A percentile compares a stretch with the other conserved stretches of the same genome.
Conservation (phyloP, 1,140 invertebrate species). For the Bilobella aurantiaca region DNA sequence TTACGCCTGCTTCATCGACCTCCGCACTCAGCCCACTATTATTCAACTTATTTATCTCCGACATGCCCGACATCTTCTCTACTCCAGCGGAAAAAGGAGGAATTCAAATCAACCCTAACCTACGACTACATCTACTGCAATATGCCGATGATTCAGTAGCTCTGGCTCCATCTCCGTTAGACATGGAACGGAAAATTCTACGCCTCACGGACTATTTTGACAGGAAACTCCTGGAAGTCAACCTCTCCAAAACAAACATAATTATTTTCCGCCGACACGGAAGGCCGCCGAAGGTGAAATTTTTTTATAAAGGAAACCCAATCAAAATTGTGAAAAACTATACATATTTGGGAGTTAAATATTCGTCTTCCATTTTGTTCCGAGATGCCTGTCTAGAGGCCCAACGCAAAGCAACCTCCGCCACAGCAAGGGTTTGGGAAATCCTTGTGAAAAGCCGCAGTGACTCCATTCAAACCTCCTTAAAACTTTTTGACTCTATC, state of each 20-base stretch:
- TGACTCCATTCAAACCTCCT: not conserved
- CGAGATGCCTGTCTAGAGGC: not conserved
- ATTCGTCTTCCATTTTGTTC: not conserved
- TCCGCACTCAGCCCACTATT: slow-evolving; percentile 32
- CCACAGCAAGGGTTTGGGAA: not conserved
- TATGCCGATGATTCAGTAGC: not conserved
- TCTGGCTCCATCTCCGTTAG: not conserved
- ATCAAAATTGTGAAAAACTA: slow-evolving; percentile 10
- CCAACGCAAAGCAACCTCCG: not conserved
- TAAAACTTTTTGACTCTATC: not conserved
- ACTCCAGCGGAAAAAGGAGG: not conserved
- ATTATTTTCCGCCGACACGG: not conserved
- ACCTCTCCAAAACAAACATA: not conserved
- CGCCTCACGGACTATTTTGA: slow-evolving; percentile 13
- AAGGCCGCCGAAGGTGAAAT: not conserved
- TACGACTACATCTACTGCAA: not conserved
- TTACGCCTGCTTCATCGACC: slow-evolving; percentile 34
- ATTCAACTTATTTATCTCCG: not conserved
- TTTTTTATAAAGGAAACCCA: not conserved
- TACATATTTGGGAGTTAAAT: slow-evolving; percentile 13
- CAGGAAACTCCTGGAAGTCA: not conserved
- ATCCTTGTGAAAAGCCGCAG: not conserved
- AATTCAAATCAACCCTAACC: not conserved
- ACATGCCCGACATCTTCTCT: not conserved
- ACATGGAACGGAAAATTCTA: slow-evolving; percentile 24